Evolutionary conservation across 2,797 vertebrate species (phyloP), one percentile per base, ranked within the genome.

Genomic region (Echeneis naucrates): DNA sequence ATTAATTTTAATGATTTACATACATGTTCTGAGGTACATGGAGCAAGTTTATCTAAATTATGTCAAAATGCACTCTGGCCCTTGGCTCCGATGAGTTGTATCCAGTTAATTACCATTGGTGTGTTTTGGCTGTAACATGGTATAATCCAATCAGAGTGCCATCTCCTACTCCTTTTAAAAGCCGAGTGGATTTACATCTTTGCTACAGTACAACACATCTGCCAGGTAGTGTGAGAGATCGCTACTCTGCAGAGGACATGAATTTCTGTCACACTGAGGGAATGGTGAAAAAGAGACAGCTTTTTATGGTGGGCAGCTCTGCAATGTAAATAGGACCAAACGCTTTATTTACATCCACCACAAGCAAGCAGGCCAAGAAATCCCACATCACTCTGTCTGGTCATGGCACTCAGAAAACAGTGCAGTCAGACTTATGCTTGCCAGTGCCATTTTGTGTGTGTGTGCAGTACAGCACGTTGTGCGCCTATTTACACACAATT

Each of bases 1-100:
- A n/a, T n/a, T n/a, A 24, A 5, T 56, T 56, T 56, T 56, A 56
- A 56, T 56, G 30, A 54, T 54, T 9, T 33, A 12, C 13, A 52
- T 33, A 19, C 30, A 54, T n/a, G 52, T 19, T 21, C 19, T 21
- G n/a, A 33, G 33, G 30, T 30, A 30, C 30, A 32, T 19, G 27
- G 27, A 19, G 51, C 27, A 19, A 53, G 51, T 32, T 2, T 4
- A 32, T 19, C 5, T 19, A 33, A 4, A 19, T 4, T 4, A 1
- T 54, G 8, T 32, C 17, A 19, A 32, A 54, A 21, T 26, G 5
- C 24, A 26, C 48, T 26, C 26, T 30, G 8, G 3, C 10, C 4
- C 7, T 7, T 23, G 54, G 33, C 37, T 33, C n/a, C 37, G 5
- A 42, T 11, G 8, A 1, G 38, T 24, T 56, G 37, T 26, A 19